phyloP scores from a whole-genome alignment of 2,888 invertebrate species.

The Caenorhabditis plicata region DNA sequence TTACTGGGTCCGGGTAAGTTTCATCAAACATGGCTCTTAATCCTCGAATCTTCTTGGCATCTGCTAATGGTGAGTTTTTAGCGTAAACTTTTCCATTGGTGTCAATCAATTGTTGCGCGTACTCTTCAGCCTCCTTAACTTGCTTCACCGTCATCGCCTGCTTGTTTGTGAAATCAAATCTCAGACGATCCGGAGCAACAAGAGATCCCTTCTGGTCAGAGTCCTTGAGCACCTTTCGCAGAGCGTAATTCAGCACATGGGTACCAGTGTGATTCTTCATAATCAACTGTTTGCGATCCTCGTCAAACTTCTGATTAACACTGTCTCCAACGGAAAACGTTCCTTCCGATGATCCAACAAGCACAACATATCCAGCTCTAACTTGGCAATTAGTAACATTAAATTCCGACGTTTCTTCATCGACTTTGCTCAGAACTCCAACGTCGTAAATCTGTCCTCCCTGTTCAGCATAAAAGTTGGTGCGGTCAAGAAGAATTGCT shows the following conservation, averaged over 20 bases:
- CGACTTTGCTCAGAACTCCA: constrained; percentile 79
- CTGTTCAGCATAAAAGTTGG: constrained; percentile 96
- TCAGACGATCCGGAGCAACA: constrained; percentile 90
- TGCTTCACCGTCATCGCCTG: constrained; percentile 84
- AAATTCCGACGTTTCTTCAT: constrained; percentile 81
- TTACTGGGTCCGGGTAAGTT: constrained; percentile 89
- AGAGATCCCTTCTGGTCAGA: constrained; percentile 76
- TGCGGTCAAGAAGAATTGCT: constrained; percentile 85
- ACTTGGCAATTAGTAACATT: constrained; percentile 89
- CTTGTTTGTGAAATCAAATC: constrained; percentile 96
- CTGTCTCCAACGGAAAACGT: constrained; percentile 81
- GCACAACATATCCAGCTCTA: constrained; percentile 90
- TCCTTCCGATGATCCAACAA: constrained; percentile 86
- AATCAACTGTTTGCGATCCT: constrained; percentile 79
- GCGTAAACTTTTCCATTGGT: constrained; percentile 82
- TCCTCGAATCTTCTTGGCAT: constrained; percentile 88
- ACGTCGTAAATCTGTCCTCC: constrained; percentile 97
- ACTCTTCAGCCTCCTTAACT: constrained; percentile 79
- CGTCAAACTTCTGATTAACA: constrained; percentile 80
- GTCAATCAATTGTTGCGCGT: constrained; percentile 77
- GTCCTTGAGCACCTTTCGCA: constrained; percentile 79
- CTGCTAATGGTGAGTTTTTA: constrained; percentile 79
- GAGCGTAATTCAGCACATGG: constrained; percentile 90
- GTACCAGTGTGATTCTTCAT: constrained; percentile 99
- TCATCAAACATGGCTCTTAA: constrained; percentile 97